Evolutionary conservation across 2,797 vertebrate genomes (phyloP).

Genomic region (Cyprinodon diabolis): DNA sequence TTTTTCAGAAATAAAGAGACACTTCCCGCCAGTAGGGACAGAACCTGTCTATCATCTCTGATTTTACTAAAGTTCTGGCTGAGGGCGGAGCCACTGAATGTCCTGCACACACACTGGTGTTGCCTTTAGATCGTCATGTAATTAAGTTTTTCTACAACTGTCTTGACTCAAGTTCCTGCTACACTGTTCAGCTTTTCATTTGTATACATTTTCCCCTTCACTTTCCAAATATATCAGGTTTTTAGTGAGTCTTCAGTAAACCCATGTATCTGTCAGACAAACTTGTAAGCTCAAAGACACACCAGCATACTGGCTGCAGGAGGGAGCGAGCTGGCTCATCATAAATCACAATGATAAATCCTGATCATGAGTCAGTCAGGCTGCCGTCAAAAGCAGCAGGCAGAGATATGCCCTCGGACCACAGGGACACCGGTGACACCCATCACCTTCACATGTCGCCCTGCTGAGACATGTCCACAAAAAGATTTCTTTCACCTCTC

Average conservation of each 20-base stretch:
- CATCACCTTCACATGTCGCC: conserved; percentile 73
- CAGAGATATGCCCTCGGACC: conserved; percentile 67
- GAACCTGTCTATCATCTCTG: too few species aligned
- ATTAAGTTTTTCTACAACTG: neutral
- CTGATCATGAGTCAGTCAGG: conserved; percentile 77
- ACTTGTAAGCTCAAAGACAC: conserved; percentile 5
- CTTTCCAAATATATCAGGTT: neutral
- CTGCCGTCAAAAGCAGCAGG: conserved; percentile 69
- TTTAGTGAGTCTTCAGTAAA: neutral
- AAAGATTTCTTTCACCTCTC: conserved; percentile 37
- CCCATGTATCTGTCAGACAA: neutral
- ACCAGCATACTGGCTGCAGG: conserved; percentile 28
- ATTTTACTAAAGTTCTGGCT: too few species aligned
- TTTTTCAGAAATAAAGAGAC: too few species aligned
- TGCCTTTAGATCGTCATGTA: too few species aligned
- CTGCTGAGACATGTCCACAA: conserved; percentile 53
- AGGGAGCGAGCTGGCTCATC: conserved; percentile 56
- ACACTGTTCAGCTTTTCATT: neutral
- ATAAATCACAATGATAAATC: conserved; percentile 78
- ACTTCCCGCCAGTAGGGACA: too few species aligned
- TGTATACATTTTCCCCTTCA: neutral
- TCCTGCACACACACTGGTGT: too few species aligned
- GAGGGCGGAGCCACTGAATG: too few species aligned
- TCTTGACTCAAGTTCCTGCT: neutral
- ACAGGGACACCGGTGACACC: conserved; percentile 71